These are phyloP conservation scores for Diachrysia chrysitis DNA, from an alignment of 2,888 invertebrate species.

Conservation along the genomic window DNA sequence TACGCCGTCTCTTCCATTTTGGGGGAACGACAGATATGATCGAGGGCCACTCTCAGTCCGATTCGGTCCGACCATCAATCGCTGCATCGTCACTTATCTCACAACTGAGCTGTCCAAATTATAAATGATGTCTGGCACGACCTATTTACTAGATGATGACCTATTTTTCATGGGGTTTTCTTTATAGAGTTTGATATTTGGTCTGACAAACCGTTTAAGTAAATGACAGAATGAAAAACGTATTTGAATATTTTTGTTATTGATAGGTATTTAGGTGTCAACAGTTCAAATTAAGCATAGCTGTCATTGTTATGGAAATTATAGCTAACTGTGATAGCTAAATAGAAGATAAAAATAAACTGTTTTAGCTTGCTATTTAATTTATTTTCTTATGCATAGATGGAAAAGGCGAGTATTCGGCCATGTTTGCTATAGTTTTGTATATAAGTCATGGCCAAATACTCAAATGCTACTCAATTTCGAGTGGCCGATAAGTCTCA, in stretches of 20 bases:
- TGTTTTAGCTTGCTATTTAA: too few species aligned
- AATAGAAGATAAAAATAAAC: too few species aligned
- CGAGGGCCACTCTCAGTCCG: constrained; percentile 34
- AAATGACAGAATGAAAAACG: background rate
- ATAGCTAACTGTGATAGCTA: too few species aligned
- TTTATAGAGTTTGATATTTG: constrained; percentile 26
- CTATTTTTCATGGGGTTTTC: constrained; percentile 22
- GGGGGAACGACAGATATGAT: constrained; percentile 38
- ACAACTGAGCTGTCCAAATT: constrained; percentile 31
- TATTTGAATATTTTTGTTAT: background rate
- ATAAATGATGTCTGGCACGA: constrained; percentile 42
- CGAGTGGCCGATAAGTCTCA: too few species aligned
- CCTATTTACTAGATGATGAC: constrained; percentile 20
- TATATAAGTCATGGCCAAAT: too few species aligned
- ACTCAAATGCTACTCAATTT: too few species aligned
- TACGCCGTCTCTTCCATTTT: constrained; percentile 11
- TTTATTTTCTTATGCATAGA: too few species aligned
- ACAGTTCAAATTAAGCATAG: too few species aligned
- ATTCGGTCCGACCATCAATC: constrained; percentile 45
- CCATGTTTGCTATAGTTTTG: too few species aligned
- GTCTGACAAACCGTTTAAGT: constrained; percentile 14
- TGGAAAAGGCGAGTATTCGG: too few species aligned
- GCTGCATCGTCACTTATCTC: constrained; percentile 49
- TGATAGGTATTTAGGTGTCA: too few species aligned
- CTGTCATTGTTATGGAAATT: too few species aligned